phyloP scores from a whole-genome alignment of 2,888 invertebrate genomes.

The Aleiodes leptofemur region DNA sequence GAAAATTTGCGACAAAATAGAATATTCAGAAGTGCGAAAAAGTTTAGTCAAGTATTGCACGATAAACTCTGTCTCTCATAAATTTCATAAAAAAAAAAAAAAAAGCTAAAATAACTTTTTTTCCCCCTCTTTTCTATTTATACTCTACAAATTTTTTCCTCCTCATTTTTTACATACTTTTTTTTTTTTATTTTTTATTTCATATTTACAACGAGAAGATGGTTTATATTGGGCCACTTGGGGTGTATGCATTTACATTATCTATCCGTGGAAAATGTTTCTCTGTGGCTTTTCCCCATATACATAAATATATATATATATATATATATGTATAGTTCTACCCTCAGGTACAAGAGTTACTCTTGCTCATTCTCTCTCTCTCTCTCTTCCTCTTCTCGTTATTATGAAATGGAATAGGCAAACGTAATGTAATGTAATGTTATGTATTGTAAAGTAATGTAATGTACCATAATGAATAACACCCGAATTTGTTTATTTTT shows the following conservation, averaged over 20 bases:
- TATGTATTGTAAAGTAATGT: too few species aligned
- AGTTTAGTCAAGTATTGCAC: too few species aligned
- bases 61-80: too few species aligned
- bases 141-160: conserved; percentile 8
- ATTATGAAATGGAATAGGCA: too few species aligned
- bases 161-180: background rate
- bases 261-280: conserved; percentile 12
- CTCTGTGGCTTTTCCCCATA: conserved; percentile 12
- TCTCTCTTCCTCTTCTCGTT: background rate
- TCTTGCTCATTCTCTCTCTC: too few species aligned
- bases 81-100: conserved; percentile 1
- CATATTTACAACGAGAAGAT: conserved; percentile 20
- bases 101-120: background rate
- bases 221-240: conserved; percentile 36
- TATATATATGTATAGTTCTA: background rate
- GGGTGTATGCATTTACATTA: conserved; percentile 32
- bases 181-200: conserved; percentile 8
- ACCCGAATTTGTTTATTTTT: too few species aligned
- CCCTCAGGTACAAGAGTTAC: conserved; percentile 2
- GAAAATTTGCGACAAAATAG: conserved; percentile 3
- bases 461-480: too few species aligned
- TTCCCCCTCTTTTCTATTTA: background rate
- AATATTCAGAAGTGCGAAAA: too few species aligned
- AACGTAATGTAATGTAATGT: too few species aligned
- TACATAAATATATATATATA: too few species aligned